These are phyloP conservation scores for Nixonia krombeini DNA, from an alignment of 1,140 invertebrate species.

Conservation along the genomic window DNA sequence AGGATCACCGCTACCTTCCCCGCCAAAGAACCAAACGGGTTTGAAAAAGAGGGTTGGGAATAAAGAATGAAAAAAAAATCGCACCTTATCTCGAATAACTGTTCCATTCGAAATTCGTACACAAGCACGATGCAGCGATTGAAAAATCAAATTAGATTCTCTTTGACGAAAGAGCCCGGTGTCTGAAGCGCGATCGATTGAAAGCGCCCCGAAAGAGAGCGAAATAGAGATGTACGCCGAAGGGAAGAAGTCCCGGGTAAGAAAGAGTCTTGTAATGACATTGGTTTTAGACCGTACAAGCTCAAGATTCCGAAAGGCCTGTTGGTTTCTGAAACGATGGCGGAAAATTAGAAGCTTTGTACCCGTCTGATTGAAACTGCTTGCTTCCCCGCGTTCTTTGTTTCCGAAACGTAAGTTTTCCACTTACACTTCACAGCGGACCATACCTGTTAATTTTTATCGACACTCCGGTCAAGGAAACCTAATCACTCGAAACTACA, in stretches of 20 bases:
- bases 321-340: neutral
- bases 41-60: too few species aligned
- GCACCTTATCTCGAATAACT: too few species aligned
- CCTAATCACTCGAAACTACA: constrained; percentile 2
- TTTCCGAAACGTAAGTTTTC: constrained; percentile 2
- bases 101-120: too few species aligned
- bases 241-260: neutral
- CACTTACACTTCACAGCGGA: neutral
- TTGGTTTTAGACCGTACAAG: constrained; percentile 17
- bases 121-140: too few species aligned
- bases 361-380: constrained; percentile 13
- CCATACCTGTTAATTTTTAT: neutral
- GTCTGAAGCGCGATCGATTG: constrained; percentile 11
- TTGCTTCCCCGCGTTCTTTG: constrained; percentile 4
- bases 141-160: neutral
- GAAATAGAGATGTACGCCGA: constrained; percentile 22
- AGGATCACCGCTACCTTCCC: too few species aligned
- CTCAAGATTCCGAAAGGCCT: constrained; percentile 1
- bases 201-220: constrained; percentile 11
- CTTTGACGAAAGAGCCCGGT: neutral
- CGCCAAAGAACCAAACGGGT: too few species aligned
- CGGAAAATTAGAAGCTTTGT: constrained; percentile 18
- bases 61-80: too few species aligned
- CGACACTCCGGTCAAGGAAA: neutral
- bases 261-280: constrained; percentile 19